Evolutionary conservation across 1,140 invertebrate species (phyloP).

Genomic region (Cydia splendana): DNA sequence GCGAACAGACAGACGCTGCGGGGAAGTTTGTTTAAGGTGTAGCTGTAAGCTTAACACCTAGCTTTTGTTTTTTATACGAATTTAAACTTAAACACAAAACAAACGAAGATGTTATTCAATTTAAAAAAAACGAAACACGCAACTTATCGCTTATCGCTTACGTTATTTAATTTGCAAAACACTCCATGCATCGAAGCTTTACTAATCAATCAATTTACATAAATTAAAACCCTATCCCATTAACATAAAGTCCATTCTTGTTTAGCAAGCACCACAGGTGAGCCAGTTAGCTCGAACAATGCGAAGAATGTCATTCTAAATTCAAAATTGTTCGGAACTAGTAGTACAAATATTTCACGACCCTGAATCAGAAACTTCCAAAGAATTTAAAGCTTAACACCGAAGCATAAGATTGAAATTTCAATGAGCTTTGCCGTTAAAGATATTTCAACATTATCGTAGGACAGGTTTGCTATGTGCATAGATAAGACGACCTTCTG

Average conservation of each 20-base stretch:
- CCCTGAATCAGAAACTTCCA: not conserved
- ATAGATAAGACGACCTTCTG: conserved; percentile 15
- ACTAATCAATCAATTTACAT: not conserved
- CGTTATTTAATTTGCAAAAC: conserved; percentile 1
- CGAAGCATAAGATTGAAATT: not conserved
- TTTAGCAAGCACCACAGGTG: not conserved
- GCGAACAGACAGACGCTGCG: too few species aligned
- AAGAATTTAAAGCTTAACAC: not conserved
- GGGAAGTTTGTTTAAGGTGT: too few species aligned
- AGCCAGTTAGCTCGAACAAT: conserved; percentile 7
- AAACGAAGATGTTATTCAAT: not conserved
- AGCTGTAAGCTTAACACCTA: too few species aligned
- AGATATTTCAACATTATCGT: conserved; percentile 27
- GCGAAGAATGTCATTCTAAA: conserved; percentile 21
- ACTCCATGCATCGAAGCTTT: conserved; percentile 18
- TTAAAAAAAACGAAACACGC: not conserved
- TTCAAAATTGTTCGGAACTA: conserved; percentile 29
- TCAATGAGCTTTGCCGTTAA: not conserved
- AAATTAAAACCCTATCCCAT: not conserved
- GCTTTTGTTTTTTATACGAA: too few species aligned
- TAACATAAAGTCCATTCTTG: not conserved
- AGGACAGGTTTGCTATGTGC: conserved; percentile 26
- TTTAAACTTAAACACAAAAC: not conserved
- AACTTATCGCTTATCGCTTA: not conserved
- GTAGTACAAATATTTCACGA: conserved; percentile 31